Conservation (phyloP, 2,888 invertebrate genomes). For the Nipponacmea schrenckii region DNA sequence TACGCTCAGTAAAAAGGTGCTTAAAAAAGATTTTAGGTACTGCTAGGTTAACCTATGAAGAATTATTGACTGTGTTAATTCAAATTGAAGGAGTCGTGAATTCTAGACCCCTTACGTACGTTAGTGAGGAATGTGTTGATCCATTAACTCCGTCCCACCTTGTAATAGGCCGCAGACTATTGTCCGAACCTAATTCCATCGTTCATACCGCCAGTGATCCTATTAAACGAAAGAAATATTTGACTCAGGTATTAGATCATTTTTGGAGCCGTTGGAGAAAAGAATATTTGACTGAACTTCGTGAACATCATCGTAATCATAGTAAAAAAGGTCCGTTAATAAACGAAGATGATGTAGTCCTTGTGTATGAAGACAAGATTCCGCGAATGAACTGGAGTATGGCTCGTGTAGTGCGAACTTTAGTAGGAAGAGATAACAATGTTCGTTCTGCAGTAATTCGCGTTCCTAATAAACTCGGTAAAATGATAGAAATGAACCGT, state of each 20-base stretch:
- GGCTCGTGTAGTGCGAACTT: not conserved
- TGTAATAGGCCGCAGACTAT: too few species aligned
- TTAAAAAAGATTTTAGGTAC: too few species aligned
- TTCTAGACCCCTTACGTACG: too few species aligned
- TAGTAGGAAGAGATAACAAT: not conserved
- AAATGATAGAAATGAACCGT: constrained; percentile 1
- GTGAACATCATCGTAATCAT: not conserved
- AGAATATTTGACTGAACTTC: not conserved
- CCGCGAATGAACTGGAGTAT: constrained; percentile 1
- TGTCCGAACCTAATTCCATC: too few species aligned
- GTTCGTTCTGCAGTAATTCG: not conserved
- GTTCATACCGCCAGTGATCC: not conserved
- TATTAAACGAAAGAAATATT: not conserved
- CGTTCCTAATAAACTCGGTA: constrained; percentile 4
- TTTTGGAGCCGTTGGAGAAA: not conserved
- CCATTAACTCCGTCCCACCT: too few species aligned
- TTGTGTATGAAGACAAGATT: not conserved
- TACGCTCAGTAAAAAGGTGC: too few species aligned
- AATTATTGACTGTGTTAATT: too few species aligned
- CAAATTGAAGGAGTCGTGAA: too few species aligned
- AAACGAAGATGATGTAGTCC: not conserved
- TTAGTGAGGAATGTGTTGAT: too few species aligned
- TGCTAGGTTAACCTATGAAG: too few species aligned
- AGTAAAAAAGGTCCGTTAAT: not conserved
- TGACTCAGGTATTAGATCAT: not conserved